A percentile compares a stretch with the other conserved stretches of the same genome.
Conservation (phyloP, 2,797 vertebrate species). For the Odontamblyopus rebecca region DNA sequence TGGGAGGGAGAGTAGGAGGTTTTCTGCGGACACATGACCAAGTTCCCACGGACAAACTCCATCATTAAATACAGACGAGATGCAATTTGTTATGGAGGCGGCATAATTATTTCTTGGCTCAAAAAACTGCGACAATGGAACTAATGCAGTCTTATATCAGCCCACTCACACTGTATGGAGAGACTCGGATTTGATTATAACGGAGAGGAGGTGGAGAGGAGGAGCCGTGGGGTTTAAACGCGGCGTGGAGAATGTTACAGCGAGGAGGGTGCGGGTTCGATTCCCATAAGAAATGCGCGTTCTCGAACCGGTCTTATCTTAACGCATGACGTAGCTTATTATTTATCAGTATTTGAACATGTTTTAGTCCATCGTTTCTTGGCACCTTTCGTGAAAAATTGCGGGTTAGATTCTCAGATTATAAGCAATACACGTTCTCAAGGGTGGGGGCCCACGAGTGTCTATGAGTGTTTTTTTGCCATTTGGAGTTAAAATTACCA, state of each 20-base stretch:
- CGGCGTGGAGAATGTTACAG: not conserved
- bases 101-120: conserved; percentile 7
- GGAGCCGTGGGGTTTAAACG: not conserved
- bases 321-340: too few species aligned
- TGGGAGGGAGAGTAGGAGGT: not conserved
- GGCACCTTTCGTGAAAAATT: too few species aligned
- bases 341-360: too few species aligned
- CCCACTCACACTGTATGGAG: not conserved
- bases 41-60: conserved; percentile 5
- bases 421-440: too few species aligned
- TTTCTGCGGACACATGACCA: conserved; percentile 6
- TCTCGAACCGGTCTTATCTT: too few species aligned
- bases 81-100: conserved; percentile 11
- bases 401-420: too few species aligned
- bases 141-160: not conserved
- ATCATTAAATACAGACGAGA: not conserved
- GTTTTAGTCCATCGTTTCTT: too few species aligned
- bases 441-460: too few species aligned
- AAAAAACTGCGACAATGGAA: not conserved
- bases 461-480: too few species aligned
- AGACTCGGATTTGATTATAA: not conserved
- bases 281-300: too few species aligned
- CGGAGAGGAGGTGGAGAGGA: not conserved
- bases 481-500: too few species aligned
- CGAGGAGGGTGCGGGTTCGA: too few species aligned